Evolutionary conservation across 1,140 invertebrate species (phyloP), one percentile per base, ranked within the genome.

Genomic region (Bombus consobrinus): DNA sequence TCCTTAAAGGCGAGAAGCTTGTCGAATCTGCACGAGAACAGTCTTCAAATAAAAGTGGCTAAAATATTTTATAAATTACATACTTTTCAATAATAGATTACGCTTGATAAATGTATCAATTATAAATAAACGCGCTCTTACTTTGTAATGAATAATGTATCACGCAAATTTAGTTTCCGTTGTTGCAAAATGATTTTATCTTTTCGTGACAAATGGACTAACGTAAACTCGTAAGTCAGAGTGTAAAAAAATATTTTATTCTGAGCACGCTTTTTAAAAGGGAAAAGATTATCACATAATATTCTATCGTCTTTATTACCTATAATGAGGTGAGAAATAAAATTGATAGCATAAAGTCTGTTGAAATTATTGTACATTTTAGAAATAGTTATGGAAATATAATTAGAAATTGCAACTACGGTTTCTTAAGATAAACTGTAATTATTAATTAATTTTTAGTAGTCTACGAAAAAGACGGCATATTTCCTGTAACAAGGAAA

Each of bases 1-100:
- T 81, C 53, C 28, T 73, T 59, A 81, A 71, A 81, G 43, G 4
- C 22, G 68, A 41, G 79, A 72, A 81, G 79, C 22, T 53, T 47
- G 68, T 12, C n/a, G 34, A 32, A 81, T 72, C 47, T 81, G 43
- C 53, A 72, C 5, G 39, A 41, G 69, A 72, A 72, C 25, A 59
- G 37, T 41, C 57, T n/a, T 59, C n/a, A 81, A 41, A 53, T 47
- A 72, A 59, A 72, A 28, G 12, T 22, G 25, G 4, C 47, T 75
- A 76, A 59, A 64, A 39, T 43, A 41, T 41, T 32, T 77, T 41
- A 13, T 15, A 39, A 57, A 59, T 59, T 53, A 53, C 47, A 64
- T 1, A 59, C 10, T 32, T 41, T 5, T 62, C 28, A 18, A 43
- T n/a, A 32, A 18, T 47, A 71, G 2, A 34, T 71, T 28, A 71